Percentiles rank a stretch among this genome's conserved stretches.
These are phyloP conservation scores for Drosophila micromelanica DNA, from an alignment of 1,140 invertebrate genomes.

Conservation along the genomic window DNA sequence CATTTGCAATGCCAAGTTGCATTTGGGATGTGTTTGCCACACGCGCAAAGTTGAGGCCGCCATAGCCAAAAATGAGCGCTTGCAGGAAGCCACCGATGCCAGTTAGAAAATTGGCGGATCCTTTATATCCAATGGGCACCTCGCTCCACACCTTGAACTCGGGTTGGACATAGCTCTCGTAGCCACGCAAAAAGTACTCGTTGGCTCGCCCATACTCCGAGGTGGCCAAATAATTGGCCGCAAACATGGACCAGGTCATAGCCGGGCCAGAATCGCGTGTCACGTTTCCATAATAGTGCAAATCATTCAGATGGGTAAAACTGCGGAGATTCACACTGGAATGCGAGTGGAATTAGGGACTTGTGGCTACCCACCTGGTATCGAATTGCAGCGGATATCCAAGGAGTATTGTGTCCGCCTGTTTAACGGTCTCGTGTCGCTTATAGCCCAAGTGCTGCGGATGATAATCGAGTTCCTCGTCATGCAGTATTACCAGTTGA, in stretches of 20 bases:
- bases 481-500: constrained; percentile 85
- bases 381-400: constrained; percentile 86
- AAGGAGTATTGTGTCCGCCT: constrained; percentile 86
- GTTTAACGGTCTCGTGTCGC: constrained; percentile 85
- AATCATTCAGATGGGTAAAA: constrained; percentile 85
- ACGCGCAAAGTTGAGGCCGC: constrained; percentile 85
- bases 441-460: constrained; percentile 85
- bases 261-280: constrained; percentile 85
- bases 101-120: constrained; percentile 86
- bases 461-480: constrained; percentile 85
- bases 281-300: constrained; percentile 85
- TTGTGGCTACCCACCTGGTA: constrained; percentile 61
- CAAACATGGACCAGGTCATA: constrained; percentile 87
- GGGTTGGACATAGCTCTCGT: constrained; percentile 85
- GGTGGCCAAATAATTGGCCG: constrained; percentile 85
- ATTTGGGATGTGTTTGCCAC: constrained; percentile 52
- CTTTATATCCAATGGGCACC: constrained; percentile 84
- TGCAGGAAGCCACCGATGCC: constrained; percentile 87
- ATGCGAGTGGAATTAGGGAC: not conserved
- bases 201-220: constrained; percentile 80
- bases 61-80: constrained; percentile 86
- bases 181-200: constrained; percentile 85
- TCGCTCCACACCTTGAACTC: constrained; percentile 86
- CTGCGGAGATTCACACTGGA: constrained; percentile 13
- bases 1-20: not conserved